Conservation (phyloP, 1,140 invertebrate genomes). For the Drosophila kohkoa region DNA sequence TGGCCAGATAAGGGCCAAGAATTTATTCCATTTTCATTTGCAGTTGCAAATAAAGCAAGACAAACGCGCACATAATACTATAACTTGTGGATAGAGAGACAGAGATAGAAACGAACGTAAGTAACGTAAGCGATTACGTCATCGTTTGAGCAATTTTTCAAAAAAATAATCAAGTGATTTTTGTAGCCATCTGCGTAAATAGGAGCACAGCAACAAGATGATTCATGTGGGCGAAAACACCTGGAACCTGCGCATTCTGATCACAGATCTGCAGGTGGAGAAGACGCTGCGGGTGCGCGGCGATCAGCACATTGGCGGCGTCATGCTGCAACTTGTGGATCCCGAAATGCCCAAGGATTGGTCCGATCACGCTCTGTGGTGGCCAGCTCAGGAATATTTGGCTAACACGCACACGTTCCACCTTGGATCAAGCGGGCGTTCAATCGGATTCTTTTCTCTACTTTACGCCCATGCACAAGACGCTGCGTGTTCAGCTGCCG, state of each 20-base stretch:
- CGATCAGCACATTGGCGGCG: conserved; percentile 98
- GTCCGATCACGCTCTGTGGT: conserved; percentile 99
- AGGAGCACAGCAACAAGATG: conserved; percentile 63
- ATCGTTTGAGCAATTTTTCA: conserved; percentile 68
- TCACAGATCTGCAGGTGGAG: conserved; percentile 97
- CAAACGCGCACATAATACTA: neutral
- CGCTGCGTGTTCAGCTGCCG: conserved; percentile 94
- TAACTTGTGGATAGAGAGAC: conserved; percentile 23
- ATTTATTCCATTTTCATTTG: conserved; percentile 1
- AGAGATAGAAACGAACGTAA: conserved; percentile 54
- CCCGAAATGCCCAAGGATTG: conserved; percentile 98
- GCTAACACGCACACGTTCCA: conserved; percentile 97
- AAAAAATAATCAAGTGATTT: conserved; percentile 52
- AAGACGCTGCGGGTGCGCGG: conserved; percentile 97
- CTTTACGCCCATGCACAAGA: conserved; percentile 99
- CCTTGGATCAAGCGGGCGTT: conserved; percentile 98
- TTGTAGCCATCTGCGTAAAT: conserved; percentile 34
- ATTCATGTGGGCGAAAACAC: conserved; percentile 94
- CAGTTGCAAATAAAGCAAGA: conserved; percentile 56
- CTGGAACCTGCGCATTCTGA: conserved; percentile 97
- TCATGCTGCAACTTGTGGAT: conserved; percentile 99
- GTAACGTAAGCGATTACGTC: conserved; percentile 65
- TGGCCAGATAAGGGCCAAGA: conserved; percentile 70
- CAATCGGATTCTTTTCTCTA: conserved; percentile 97
- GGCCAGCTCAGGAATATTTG: conserved; percentile 98